phyloP scores from a whole-genome alignment of 1,140 invertebrate genomes.

The Tetramorium simillimum region DNA sequence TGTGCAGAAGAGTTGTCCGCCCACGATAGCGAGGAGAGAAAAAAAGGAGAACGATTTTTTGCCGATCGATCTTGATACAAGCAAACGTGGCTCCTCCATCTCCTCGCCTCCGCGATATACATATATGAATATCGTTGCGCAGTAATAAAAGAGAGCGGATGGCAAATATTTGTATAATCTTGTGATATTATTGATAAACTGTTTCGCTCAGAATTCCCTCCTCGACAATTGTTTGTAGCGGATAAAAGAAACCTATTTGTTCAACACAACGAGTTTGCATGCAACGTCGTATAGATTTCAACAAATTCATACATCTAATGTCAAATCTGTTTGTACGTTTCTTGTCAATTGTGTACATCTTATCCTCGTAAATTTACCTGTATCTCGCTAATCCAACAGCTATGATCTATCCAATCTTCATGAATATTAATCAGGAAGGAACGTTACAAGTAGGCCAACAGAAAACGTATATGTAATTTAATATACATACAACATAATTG shows the following conservation, averaged over 20 bases:
- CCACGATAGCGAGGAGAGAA: constrained; percentile 21
- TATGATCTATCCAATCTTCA: background rate
- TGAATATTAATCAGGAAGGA: background rate
- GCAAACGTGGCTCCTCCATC: constrained; percentile 46
- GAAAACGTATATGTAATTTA: background rate
- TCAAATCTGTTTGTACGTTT: background rate
- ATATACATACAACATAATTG: background rate
- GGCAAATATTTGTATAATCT: constrained; percentile 59
- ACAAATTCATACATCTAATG: background rate
- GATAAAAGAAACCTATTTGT: constrained; percentile 26
- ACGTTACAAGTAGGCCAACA: background rate
- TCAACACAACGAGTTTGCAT: background rate
- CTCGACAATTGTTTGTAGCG: constrained; percentile 47
- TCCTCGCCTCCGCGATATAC: constrained; percentile 11
- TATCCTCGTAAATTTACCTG: background rate
- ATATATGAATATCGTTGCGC: constrained; percentile 42
- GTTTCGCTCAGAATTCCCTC: constrained; percentile 14
- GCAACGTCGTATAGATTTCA: background rate
- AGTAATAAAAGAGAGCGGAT: constrained; percentile 59
- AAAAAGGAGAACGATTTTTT: constrained; percentile 47
- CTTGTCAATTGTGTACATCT: background rate
- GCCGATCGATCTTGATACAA: constrained; percentile 50
- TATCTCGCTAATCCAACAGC: background rate
- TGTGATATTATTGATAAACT: constrained; percentile 57
- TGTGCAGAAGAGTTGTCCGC: constrained; percentile 18